These are phyloP conservation scores for Eupithecia exiguata DNA, from an alignment of 2,888 invertebrate genomes.

Conservation along the genomic window DNA sequence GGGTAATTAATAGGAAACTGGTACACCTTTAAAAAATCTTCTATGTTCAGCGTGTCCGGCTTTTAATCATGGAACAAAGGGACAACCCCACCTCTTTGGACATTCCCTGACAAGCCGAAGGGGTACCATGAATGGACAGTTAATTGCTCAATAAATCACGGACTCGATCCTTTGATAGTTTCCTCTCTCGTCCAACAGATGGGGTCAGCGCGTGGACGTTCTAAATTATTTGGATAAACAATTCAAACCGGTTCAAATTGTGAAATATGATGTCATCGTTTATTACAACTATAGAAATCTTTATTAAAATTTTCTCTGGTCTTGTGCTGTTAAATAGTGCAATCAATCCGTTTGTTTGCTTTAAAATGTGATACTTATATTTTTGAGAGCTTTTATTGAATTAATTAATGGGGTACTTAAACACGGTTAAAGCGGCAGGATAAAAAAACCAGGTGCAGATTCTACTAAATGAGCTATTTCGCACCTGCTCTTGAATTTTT, in stretches of 20 bases:
- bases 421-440: slow-evolving; percentile 22
- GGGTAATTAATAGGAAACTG: background rate
- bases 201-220: slow-evolving; percentile 64
- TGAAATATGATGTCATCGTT: slow-evolving; percentile 56
- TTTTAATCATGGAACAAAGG: slow-evolving; percentile 1
- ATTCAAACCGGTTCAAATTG: slow-evolving; percentile 58
- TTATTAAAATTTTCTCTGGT: slow-evolving; percentile 55
- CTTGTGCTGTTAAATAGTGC: slow-evolving; percentile 63
- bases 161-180: slow-evolving; percentile 60
- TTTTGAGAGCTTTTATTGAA: slow-evolving; percentile 14
- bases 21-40: background rate
- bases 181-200: slow-evolving; percentile 65
- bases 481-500: slow-evolving; percentile 15
- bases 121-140: slow-evolving; percentile 75
- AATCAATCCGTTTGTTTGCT: slow-evolving; percentile 49
- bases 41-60: background rate
- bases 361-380: slow-evolving; percentile 12
- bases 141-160: slow-evolving; percentile 80
- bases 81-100: slow-evolving; percentile 18
- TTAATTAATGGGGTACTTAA: slow-evolving; percentile 19
- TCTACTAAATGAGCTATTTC: slow-evolving; percentile 14
- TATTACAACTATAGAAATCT: slow-evolving; percentile 59
- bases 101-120: slow-evolving; percentile 42
- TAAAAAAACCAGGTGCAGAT: slow-evolving; percentile 15
- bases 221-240: slow-evolving; percentile 58